phyloP scores from a whole-genome alignment of 2,888 invertebrate species.

The Lithodes maja region DNA sequence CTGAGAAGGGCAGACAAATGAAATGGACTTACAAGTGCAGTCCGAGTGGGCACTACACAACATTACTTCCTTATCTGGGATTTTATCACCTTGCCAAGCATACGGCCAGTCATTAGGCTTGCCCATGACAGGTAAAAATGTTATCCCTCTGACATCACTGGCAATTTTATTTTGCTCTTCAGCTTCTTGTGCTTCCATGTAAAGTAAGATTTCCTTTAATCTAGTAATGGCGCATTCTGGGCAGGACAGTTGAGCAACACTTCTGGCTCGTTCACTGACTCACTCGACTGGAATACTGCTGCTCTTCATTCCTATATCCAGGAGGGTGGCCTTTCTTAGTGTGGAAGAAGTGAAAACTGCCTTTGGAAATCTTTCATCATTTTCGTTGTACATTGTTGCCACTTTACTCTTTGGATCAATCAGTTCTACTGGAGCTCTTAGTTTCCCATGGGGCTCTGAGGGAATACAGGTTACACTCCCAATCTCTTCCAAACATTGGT shows the following conservation, averaged over 20 bases:
- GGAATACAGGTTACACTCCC: conserved; percentile 23
- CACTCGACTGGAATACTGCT: neutral
- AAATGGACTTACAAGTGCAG: neutral
- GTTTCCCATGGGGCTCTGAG: conserved; percentile 18
- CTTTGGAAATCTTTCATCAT: conserved; percentile 51
- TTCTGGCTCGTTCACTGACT: conserved; percentile 28
- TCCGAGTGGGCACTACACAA: neutral
- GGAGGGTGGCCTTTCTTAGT: neutral
- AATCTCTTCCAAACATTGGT: neutral
- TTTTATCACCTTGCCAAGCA: conserved; percentile 19
- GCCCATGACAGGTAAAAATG: conserved; percentile 50
- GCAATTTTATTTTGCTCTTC: conserved; percentile 4
- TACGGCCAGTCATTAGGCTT: conserved; percentile 34
- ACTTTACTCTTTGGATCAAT: conserved; percentile 11
- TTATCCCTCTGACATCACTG: neutral
- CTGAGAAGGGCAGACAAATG: conserved; percentile 10
- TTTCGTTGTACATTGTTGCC: conserved; percentile 27
- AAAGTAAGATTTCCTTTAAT: conserved; percentile 13
- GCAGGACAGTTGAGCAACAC: conserved; percentile 5
- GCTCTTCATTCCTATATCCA: conserved; percentile 25
- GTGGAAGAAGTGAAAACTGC: neutral
- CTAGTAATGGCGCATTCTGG: conserved; percentile 25
- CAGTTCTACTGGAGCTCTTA: conserved; percentile 22
- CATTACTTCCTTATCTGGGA: neutral
- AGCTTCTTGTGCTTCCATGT: neutral